Evolutionary conservation across 2,888 invertebrate genomes (phyloP).

Genomic region (Keiferia lycopersicella): DNA sequence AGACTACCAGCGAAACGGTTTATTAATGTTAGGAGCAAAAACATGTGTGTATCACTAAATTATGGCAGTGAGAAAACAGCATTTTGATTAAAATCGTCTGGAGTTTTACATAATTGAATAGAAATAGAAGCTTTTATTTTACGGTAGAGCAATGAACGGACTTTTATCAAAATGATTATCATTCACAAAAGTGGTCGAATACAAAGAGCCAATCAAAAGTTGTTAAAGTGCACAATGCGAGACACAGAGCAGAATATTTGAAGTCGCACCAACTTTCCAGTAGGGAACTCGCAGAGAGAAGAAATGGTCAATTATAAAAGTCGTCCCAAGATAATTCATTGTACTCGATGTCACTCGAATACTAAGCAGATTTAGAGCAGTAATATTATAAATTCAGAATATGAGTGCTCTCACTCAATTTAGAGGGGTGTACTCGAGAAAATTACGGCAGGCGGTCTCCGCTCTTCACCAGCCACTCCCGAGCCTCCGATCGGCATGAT

Average conservation of each 20-base stretch:
- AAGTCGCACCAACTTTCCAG: not conserved
- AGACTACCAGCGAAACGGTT: not conserved
- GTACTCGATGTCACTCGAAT: conserved; percentile 54
- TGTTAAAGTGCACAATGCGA: conserved; percentile 10
- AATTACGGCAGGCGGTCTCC: conserved; percentile 74
- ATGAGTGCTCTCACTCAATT: conserved; percentile 72
- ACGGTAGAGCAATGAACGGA: not conserved
- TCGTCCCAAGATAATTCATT: conserved; percentile 50
- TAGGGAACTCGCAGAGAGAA: conserved; percentile 23
- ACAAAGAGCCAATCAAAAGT: conserved; percentile 20
- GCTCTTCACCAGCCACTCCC: conserved; percentile 68
- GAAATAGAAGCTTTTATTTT: not conserved
- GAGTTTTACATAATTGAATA: no score
- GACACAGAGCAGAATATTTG: conserved; percentile 5
- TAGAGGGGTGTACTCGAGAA: conserved; percentile 70
- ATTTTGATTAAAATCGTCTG: no score
- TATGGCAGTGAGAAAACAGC: no score
- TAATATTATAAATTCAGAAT: conserved; percentile 78
- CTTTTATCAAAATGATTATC: conserved; percentile 1
- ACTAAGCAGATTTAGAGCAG: conserved; percentile 65
- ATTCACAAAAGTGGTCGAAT: conserved; percentile 5
- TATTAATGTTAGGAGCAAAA: not conserved
- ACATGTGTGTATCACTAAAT: not conserved
- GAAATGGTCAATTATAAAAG: conserved; percentile 44
- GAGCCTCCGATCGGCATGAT: conserved; percentile 63